Percentiles rank a stretch among this genome's conserved stretches.
phyloP scores from a whole-genome alignment of 2,113 vertebrate species.

The Bothrops jararaca region DNA sequence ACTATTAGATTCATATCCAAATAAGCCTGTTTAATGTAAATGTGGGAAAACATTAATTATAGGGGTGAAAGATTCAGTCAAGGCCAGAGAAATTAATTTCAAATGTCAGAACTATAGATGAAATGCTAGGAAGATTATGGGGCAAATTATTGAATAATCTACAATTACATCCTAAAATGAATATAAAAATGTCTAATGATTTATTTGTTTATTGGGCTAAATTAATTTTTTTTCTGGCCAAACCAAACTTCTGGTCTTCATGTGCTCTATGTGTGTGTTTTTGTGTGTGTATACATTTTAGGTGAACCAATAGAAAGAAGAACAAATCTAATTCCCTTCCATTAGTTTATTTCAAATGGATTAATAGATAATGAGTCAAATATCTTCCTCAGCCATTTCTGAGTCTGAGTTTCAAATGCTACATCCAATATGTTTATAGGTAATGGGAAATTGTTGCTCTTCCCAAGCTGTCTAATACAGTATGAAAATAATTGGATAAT shows the following conservation, averaged over 20 bases:
- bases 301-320: constrained; percentile 25
- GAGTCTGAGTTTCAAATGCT: constrained; percentile 20
- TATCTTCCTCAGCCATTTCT: neutral
- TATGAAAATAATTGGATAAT: constrained; percentile 36
- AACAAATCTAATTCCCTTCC: neutral
- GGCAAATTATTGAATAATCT: neutral
- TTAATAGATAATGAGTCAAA: constrained; percentile 30
- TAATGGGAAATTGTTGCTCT: constrained; percentile 44
- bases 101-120: constrained; percentile 37
- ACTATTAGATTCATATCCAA: constrained; percentile 30
- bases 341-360: constrained; percentile 21
- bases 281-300: neutral
- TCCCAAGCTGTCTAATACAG: constrained; percentile 38
- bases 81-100: constrained; percentile 21
- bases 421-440: constrained; percentile 36
- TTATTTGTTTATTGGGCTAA: neutral
- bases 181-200: neutral
- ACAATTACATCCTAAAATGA: constrained; percentile 22
- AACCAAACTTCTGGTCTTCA: neutral
- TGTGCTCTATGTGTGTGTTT: neutral
- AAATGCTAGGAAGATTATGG: constrained; percentile 9
- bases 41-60: neutral
- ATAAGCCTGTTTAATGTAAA: neutral
- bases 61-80: constrained; percentile 28
- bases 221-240: neutral